Evolutionary conservation across 2,113 vertebrate species (phyloP).

Genomic region (Platichthys flesus): DNA sequence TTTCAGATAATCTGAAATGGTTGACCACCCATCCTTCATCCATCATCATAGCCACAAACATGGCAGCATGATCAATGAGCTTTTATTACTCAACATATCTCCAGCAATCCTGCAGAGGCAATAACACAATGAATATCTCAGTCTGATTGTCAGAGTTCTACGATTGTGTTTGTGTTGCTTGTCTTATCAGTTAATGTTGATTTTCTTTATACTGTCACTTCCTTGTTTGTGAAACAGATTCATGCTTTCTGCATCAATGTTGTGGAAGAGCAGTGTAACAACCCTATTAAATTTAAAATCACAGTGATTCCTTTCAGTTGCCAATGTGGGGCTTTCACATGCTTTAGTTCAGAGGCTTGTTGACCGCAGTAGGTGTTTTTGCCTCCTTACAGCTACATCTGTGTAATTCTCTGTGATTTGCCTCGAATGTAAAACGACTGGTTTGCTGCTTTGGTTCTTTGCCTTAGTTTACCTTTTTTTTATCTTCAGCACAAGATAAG

Average conservation of each 20-base stretch:
- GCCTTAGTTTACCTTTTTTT: conserved; percentile 22
- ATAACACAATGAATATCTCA: not conserved
- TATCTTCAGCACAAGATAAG: conserved; percentile 13
- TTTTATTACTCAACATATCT: conserved; percentile 13
- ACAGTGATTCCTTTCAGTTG: not conserved
- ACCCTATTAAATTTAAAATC: not conserved
- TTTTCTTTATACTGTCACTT: not conserved
- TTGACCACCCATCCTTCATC: conserved; percentile 10
- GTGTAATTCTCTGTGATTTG: conserved; percentile 21
- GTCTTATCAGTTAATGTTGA: not conserved
- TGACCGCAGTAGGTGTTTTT: conserved; percentile 4
- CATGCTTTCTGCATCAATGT: not conserved
- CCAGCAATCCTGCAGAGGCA: conserved; percentile 5
- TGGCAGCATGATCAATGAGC: conserved; percentile 13
- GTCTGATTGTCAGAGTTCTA: no score
- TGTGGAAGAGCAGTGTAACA: not conserved
- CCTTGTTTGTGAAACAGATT: not conserved
- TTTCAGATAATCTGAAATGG: not conserved
- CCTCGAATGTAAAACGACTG: conserved; percentile 14
- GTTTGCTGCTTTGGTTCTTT: conserved; percentile 5
- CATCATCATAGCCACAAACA: conserved; percentile 7
- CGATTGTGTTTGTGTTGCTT: not conserved
- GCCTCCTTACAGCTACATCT: not conserved
- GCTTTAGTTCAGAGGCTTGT: conserved; percentile 5
- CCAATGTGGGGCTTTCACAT: not conserved